A percentile compares a stretch with the other conserved stretches of the same genome.
phyloP scores from a whole-genome alignment of 1,140 invertebrate genomes.

The Nylanderia fulva region DNA sequence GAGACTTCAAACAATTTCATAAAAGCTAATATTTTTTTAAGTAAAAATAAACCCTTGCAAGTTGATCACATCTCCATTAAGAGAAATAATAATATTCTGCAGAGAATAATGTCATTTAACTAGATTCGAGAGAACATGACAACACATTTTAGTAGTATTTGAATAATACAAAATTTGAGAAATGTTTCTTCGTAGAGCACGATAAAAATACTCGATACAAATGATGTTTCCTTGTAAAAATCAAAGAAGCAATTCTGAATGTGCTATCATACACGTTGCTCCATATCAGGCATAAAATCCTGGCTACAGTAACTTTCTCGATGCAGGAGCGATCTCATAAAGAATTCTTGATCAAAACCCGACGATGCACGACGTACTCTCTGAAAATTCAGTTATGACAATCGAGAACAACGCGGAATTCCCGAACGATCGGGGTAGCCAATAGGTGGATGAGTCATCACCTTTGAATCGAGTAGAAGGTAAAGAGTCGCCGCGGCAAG shows the following conservation, averaged over 20 bases:
- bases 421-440: conserved; percentile 75
- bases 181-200: neutral
- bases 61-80: neutral
- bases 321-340: neutral
- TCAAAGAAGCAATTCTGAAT: neutral
- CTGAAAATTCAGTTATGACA: conserved; percentile 53
- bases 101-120: neutral
- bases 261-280: neutral
- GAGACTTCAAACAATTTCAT: neutral
- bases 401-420: conserved; percentile 73
- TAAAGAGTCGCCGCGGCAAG: conserved; percentile 68
- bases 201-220: too few species aligned
- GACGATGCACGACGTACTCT: neutral
- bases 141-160: neutral
- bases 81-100: neutral
- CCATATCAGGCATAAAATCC: neutral
- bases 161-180: neutral
- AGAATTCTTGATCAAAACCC: conserved; percentile 26
- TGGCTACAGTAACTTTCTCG: neutral
- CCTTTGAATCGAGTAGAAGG: conserved; percentile 65
- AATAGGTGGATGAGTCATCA: conserved; percentile 78
- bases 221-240: neutral
- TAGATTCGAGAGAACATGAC: neutral
- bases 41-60: neutral
- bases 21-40: neutral